A percentile compares a stretch with the other conserved stretches of the same genome.
phyloP scores from a whole-genome alignment of 1,140 invertebrate genomes.

The Hesperophylax magnus region DNA sequence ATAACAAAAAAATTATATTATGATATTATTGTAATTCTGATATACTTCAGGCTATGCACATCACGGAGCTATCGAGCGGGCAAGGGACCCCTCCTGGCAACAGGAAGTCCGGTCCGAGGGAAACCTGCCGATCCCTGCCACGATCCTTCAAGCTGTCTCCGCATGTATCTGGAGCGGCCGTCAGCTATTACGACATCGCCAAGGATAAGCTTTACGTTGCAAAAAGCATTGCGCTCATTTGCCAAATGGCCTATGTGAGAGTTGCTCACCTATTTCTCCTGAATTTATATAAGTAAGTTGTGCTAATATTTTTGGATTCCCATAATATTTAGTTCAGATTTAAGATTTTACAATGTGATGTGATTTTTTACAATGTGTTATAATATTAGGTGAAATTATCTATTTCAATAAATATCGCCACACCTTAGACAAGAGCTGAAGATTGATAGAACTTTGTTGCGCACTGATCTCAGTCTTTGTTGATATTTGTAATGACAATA shows the following conservation, averaged over 20 bases:
- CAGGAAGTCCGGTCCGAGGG: conserved; percentile 72
- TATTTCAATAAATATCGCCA: too few species aligned
- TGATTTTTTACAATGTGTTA: too few species aligned
- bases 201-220: conserved; percentile 95
- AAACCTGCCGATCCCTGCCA: conserved; percentile 84
- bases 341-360: too few species aligned
- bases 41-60: conserved; percentile 84
- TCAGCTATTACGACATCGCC: conserved; percentile 92
- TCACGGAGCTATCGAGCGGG: conserved; percentile 88
- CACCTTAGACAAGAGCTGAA: too few species aligned
- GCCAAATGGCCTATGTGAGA: conserved; percentile 90
- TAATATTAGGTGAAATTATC: too few species aligned
- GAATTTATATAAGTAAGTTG: conserved; percentile 85
- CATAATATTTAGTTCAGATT: not conserved
- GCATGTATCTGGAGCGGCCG: conserved; percentile 79
- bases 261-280: conserved; percentile 88
- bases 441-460: too few species aligned
- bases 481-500: too few species aligned
- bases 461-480: too few species aligned
- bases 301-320: not conserved
- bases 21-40: too few species aligned
- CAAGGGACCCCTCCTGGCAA: conserved; percentile 75
- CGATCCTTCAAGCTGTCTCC: conserved; percentile 90
- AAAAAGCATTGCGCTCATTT: conserved; percentile 94
- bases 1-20: too few species aligned